phyloP scores from a whole-genome alignment of 2,797 vertebrate species.

The Limnodromus scolopaceus region DNA sequence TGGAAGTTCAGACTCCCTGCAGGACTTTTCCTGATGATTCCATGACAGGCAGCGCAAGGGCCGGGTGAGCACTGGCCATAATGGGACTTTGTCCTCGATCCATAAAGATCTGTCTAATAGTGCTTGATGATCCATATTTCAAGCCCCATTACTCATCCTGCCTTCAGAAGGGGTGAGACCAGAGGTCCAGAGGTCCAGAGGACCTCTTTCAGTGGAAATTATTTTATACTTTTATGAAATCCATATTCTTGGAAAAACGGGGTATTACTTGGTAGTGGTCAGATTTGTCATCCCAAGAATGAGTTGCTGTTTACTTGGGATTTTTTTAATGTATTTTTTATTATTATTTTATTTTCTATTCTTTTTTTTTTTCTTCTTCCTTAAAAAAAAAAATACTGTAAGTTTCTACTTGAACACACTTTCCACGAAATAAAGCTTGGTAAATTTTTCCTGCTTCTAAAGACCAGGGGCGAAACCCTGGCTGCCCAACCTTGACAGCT shows the following conservation, averaged over 20 bases:
- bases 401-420: not conserved
- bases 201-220: not conserved
- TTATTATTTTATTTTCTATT: not conserved
- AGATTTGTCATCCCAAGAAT: not conserved
- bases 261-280: not conserved
- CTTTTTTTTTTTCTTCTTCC: not conserved
- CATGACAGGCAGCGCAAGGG: fast-evolving
- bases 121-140: not conserved
- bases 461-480: not conserved
- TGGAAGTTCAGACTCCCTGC: not conserved
- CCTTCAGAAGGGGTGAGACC: not conserved
- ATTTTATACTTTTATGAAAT: not conserved
- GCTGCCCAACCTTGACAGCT: not conserved
- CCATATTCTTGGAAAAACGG: not conserved
- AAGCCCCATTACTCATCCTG: not conserved
- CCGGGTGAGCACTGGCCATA: fast-evolving
- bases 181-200: not conserved
- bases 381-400: too few relatives aligned
- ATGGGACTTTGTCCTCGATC: fast-evolving
- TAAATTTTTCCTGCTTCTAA: not conserved
- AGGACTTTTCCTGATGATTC: not conserved
- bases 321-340: not conserved
- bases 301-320: not conserved
- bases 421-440: not conserved
- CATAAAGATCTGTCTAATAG: not conserved